A percentile compares a stretch with the other conserved stretches of the same genome.
Evolutionary conservation across 53 echinoderm and acorn worm genomes (phyloP).

Genomic region (Apostichopus leukothele): DNA sequence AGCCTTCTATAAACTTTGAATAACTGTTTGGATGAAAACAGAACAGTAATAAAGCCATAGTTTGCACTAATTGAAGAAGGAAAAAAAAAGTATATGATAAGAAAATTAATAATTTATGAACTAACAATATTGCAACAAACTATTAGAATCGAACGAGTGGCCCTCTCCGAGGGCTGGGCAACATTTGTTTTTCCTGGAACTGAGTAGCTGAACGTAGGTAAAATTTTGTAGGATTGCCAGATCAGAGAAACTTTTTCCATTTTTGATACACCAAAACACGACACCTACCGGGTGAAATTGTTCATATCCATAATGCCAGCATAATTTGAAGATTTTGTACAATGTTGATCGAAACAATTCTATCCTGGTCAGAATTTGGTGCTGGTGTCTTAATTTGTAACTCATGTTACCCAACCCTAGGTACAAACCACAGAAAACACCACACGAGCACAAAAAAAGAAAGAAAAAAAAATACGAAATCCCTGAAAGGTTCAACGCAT

Average conservation of each 20-base stretch:
- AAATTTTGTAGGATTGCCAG: neutral
- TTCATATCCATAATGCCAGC: neutral
- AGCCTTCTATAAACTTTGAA: too few species aligned
- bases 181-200: neutral
- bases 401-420: neutral
- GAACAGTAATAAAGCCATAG: too few species aligned
- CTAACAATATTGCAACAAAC: conserved; percentile 11
- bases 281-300: neutral
- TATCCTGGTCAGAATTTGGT: neutral
- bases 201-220: neutral
- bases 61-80: neutral
- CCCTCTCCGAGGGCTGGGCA: neutral
- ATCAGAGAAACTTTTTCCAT: neutral
- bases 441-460: neutral
- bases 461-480: neutral
- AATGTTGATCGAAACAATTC: neutral
- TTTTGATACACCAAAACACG: neutral
- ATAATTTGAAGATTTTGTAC: neutral
- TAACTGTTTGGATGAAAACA: too few species aligned
- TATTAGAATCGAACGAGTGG: neutral
- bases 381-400: too few species aligned
- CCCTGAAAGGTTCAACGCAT: conserved; percentile 11
- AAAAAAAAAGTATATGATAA: neutral
- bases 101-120: neutral
- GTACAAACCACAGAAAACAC: neutral